Evolutionary conservation across 2,797 vertebrate species (phyloP), one percentile per base, ranked within the genome.

Genomic region (Cirrhinus mrigala): DNA sequence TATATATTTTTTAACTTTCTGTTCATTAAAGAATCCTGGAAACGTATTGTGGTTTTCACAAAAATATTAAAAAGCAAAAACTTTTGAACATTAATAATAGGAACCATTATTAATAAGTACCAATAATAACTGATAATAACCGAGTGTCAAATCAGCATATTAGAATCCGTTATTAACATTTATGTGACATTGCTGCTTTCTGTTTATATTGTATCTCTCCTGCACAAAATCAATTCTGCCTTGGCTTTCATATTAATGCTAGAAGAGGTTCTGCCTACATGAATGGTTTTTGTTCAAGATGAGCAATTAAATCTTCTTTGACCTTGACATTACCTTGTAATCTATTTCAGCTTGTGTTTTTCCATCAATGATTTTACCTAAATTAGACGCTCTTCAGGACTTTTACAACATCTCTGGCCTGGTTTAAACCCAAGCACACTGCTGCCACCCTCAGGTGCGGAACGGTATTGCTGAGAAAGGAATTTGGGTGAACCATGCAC

Each of bases 261-360:
- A 48, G 24, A 33, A 75, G 76, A 46, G 7, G 54, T 73, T 64
- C 56, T 20, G 24, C 37, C 60, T 64, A 46, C 9, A 69, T 14
- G 37, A 10, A 74, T 22, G 16, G 11, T n/a, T 66, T 81, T 77
- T 69, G 22, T 81, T 50, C 3, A 37, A 78, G 77, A 52, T 71
- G 70, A 83, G 85, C 68, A 83, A 58, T 79, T 46, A 22, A 60
- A 77, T 70, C 33, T 68, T 83, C 64, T 44, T 40, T 81, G 75
- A 86, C 76, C 85, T 88, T 78, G 46, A 78, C 77, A 70, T 88
- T 82, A 86, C 85, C 69, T 86, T 83, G 85, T 83, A 68, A 76
- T 85, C 18, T 84, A 70, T 86, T 87, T 75, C 40, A 46, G 44
- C 15, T 5, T 75, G 44, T 78, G 56, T 60, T 76, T 70, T 44